Conservation (phyloP, 1,140 invertebrate genomes). For the Panonychus citri region DNA sequence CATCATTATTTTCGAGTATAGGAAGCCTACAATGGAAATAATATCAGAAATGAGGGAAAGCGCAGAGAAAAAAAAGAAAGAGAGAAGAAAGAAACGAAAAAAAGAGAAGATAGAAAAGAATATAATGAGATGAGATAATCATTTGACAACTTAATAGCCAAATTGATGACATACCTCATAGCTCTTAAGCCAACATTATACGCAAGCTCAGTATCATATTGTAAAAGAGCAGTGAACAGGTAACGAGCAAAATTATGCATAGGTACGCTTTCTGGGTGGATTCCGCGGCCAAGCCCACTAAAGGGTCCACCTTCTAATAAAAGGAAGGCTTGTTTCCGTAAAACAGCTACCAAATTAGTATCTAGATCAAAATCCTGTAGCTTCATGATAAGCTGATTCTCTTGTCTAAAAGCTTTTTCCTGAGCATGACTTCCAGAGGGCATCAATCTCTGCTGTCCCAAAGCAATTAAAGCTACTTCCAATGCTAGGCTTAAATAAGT, state of each 20-base stretch:
- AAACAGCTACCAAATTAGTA: constrained; percentile 33
- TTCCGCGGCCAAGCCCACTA: constrained; percentile 43
- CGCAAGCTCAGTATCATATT: constrained; percentile 44
- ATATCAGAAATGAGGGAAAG: constrained; percentile 6
- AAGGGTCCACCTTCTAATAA: constrained; percentile 37
- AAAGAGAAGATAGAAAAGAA: constrained; percentile 4
- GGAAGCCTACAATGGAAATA: constrained; percentile 31
- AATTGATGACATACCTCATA: constrained; percentile 25
- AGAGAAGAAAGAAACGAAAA: not conserved
- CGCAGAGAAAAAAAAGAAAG: not conserved
- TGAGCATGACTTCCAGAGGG: constrained; percentile 53
- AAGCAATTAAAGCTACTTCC: constrained; percentile 35
- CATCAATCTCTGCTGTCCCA: constrained; percentile 52
- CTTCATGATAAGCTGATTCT: constrained; percentile 46
- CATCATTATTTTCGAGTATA: constrained; percentile 48
- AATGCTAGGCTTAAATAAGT: constrained; percentile 51
- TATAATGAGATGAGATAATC: not conserved
- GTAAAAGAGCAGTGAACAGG: constrained; percentile 44
- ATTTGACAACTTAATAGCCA: not conserved
- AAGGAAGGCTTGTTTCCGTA: constrained; percentile 30
- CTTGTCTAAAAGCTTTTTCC: constrained; percentile 45
- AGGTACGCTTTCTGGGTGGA: constrained; percentile 47
- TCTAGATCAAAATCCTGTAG: constrained; percentile 51
- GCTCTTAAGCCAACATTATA: constrained; percentile 37
- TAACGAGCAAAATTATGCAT: constrained; percentile 61